Conservation (phyloP, 2,888 invertebrate species). For the Tipula vernalis region DNA sequence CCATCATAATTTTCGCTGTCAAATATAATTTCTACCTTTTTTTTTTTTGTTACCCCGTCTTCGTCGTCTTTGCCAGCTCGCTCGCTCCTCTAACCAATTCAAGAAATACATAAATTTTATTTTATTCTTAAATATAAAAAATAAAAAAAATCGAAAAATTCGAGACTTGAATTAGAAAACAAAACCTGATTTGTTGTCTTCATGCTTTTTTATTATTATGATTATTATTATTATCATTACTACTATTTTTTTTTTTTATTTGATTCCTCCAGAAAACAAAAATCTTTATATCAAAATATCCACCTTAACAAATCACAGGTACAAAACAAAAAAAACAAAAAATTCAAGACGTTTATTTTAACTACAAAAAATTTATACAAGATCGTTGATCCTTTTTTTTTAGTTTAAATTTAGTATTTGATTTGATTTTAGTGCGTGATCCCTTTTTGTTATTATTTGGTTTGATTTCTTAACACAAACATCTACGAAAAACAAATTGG, state of each 20-base stretch:
- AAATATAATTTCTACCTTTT: not conserved
- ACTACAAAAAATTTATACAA: not conserved
- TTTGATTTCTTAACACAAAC: not conserved
- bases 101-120: not conserved
- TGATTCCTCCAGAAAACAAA: not conserved
- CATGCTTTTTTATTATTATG: not conserved
- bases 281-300: not conserved
- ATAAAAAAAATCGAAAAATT: not conserved
- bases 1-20: slow-evolving; percentile 4
- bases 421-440: not conserved
- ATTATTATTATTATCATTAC: not conserved
- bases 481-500: not conserved
- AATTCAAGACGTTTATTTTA: not conserved
- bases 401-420: not conserved
- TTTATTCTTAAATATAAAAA: not conserved
- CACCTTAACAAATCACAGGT: not conserved
- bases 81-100: not conserved
- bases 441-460: not conserved
- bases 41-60: not conserved
- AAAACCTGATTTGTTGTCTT: not conserved
- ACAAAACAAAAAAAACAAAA: not conserved
- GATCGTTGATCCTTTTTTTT: not conserved
- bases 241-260: not conserved
- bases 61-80: not conserved
- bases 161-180: not conserved